These are phyloP conservation scores for Amphimedon queenslandica DNA, from an alignment of 37 sponge, comb jelly and placozoan species.

Conservation along the genomic window DNA sequence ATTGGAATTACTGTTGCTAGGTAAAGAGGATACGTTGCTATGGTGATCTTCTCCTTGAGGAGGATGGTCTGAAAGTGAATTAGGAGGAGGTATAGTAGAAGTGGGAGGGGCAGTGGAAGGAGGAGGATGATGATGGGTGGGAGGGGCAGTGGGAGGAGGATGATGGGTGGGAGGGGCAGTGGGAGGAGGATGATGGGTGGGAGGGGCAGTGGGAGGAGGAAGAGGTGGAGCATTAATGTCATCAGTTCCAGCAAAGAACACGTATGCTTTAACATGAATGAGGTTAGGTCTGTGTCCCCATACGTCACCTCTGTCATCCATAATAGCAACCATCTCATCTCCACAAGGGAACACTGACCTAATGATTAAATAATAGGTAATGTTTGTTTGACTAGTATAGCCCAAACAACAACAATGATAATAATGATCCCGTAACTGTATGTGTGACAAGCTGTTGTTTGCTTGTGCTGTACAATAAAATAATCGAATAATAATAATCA, in stretches of 20 bases:
- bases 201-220: constrained; percentile 1
- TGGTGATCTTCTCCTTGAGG: not conserved
- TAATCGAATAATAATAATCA: too few relatives aligned
- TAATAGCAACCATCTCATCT: constrained; percentile 93
- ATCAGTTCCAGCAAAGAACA: constrained; percentile 80
- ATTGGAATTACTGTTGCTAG: constrained; percentile 17
- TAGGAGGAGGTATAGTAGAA: not conserved
- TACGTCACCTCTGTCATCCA: constrained; percentile 96
- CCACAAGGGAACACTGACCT: constrained; percentile 97
- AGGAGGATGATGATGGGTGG: too few relatives aligned
- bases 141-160: too few relatives aligned
- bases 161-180: constrained; percentile 1
- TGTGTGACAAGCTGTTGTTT: too few relatives aligned
- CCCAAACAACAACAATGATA: too few relatives aligned
- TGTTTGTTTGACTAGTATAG: too few relatives aligned
- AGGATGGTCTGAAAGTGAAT: not conserved
- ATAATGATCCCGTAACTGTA: too few relatives aligned
- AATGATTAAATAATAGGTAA: too few relatives aligned
- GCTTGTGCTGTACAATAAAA: too few relatives aligned
- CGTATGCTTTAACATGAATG: constrained; percentile 93
- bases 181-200: constrained; percentile 2
- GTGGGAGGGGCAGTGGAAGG: too few relatives aligned
- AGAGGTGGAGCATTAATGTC: constrained; percentile 87
- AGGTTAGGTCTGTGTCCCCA: constrained; percentile 92
- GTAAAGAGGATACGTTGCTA: not conserved